Conservation (phyloP, 2,888 invertebrate genomes). For the Arrhopalites spinosus region DNA sequence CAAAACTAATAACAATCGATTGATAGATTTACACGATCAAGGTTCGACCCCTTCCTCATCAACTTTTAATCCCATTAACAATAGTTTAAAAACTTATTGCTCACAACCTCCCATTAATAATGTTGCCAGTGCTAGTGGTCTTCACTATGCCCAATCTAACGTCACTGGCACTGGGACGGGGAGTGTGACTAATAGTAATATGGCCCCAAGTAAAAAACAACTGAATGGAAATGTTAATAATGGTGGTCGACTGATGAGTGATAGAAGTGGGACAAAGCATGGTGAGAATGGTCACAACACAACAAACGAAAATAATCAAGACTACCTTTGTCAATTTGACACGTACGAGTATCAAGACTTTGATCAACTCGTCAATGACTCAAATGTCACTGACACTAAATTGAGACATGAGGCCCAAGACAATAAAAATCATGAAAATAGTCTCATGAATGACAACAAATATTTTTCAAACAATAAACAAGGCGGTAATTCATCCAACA, state of each 20-base stretch:
- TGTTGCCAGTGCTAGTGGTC: background rate
- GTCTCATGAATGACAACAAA: background rate
- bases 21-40: background rate
- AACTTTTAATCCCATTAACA: background rate
- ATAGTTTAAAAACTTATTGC: slow-evolving; percentile 24
- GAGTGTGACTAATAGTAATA: background rate
- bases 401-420: too few relatives aligned
- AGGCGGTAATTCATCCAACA: too few relatives aligned
- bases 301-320: slow-evolving; percentile 1
- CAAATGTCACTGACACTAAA: background rate
- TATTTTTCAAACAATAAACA: too few relatives aligned
- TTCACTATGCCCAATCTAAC: too few relatives aligned
- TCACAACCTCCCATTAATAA: background rate
- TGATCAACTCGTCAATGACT: background rate
- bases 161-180: background rate
- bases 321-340: slow-evolving; percentile 14
- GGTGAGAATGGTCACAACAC: background rate
- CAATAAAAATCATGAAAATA: slow-evolving; percentile 4
- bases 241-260: background rate
- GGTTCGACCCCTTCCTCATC: background rate
- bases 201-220: background rate
- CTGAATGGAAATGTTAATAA: too few relatives aligned
- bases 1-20: slow-evolving; percentile 5
- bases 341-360: background rate
- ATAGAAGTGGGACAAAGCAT: background rate